Conservation (phyloP, 2,797 vertebrate species). For the Pseudochirops cupreus region DNA sequence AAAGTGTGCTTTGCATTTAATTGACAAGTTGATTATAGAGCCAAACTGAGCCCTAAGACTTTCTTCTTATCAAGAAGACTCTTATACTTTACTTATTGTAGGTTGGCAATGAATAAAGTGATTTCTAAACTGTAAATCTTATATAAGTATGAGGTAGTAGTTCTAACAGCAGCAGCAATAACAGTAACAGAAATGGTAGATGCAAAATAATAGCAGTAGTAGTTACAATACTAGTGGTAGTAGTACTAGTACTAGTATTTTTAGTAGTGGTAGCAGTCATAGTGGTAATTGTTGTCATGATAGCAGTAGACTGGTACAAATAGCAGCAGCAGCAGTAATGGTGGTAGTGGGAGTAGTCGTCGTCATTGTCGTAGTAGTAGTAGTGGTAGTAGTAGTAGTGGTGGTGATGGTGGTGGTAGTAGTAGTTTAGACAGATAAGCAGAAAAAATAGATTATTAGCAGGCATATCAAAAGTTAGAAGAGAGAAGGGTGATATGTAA, state of each 20-base stretch:
- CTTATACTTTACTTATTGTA: neutral
- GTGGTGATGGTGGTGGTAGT: neutral
- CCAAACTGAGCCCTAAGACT: neutral
- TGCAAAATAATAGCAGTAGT: neutral
- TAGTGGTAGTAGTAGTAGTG: neutral
- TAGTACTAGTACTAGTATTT: neutral
- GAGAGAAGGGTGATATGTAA: conserved; percentile 6
- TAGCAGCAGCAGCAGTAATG: neutral
- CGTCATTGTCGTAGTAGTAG: neutral
- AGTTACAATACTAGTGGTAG: neutral
- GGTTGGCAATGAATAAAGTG: neutral
- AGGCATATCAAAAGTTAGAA: conserved; percentile 5
- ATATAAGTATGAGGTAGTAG: neutral
- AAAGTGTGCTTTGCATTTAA: neutral
- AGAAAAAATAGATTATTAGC: conserved; percentile 19
- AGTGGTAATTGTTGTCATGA: neutral
- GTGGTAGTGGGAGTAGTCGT: neutral
- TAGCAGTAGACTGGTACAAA: neutral
- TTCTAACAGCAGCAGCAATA: neutral
- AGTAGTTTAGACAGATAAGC: neutral
- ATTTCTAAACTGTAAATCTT: neutral
- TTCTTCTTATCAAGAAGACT: neutral
- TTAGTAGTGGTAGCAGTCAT: neutral
- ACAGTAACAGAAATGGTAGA: neutral
- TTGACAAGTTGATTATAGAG: neutral